A percentile compares a stretch with the other conserved stretches of the same genome.
Evolutionary conservation across 2,797 vertebrate species (phyloP).

Genomic region (Melopsittacus undulatus): DNA sequence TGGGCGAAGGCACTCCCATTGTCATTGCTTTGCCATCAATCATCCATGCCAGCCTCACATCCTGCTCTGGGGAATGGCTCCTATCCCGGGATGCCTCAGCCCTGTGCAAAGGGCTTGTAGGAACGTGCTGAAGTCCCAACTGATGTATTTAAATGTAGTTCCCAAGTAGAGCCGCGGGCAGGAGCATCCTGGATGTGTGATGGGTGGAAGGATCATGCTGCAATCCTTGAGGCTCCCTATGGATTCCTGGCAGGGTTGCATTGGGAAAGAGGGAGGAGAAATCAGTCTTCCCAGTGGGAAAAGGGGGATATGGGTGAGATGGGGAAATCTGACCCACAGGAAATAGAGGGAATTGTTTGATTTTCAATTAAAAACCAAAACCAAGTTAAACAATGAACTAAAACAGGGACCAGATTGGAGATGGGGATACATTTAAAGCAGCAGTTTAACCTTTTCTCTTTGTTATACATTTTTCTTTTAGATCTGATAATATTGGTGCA

Average conservation of each 20-base stretch:
- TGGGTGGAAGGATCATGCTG: fast-evolving
- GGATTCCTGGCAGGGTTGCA: not conserved
- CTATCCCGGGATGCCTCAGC: fast-evolving
- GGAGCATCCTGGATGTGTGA: not conserved
- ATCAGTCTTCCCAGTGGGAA: not conserved
- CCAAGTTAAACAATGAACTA: not conserved
- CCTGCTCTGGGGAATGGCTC: not conserved
- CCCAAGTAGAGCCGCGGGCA: fast-evolving
- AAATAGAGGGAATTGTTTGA: not conserved
- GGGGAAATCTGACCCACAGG: not conserved
- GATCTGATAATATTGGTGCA: fast-evolving
- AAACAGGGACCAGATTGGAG: not conserved
- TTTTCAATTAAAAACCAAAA: not conserved
- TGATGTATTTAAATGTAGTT: fast-evolving
- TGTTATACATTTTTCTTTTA: fast-evolving
- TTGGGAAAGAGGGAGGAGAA: not conserved
- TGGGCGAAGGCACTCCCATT: fast-evolving
- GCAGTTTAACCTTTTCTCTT: not conserved
- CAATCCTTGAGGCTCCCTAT: not conserved
- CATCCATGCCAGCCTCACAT: fast-evolving
- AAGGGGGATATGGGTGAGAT: not conserved
- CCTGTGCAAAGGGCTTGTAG: not conserved
- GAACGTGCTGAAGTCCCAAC: fast-evolving
- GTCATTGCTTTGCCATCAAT: not conserved
- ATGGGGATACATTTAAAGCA: not conserved